Evolutionary conservation across 2,888 invertebrate genomes (phyloP), one percentile per base, ranked within the genome.

Genomic region (Cataglyphis altisquamis): DNA sequence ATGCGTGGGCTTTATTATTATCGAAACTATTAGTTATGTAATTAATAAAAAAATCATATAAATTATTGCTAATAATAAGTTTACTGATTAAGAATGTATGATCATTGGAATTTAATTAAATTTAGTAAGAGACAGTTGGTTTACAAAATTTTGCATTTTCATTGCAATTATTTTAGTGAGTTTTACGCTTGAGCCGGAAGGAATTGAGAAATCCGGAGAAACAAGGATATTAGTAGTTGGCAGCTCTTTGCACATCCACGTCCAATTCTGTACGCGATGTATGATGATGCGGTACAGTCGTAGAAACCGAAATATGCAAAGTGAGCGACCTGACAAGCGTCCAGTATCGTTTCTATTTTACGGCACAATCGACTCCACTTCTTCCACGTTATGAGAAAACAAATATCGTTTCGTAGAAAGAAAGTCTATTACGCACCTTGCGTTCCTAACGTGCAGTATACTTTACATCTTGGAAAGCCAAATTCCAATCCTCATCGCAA

Each of bases 401-500:
- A 75, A 66, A 66, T 77, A 15, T 52, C 39, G 52, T 39, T 77
- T 77, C 67, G 52, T 66, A 55, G 77, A 77, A 77, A 67, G 77
- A 77, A 77, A 67, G 77, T 25, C 39, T 48, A 25, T 36, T 74
- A 32, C 15, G 45, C 48, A 36, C 36, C 63, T n/a, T 4, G 32
- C 75, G 66, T 21, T 36, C 18, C 18, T 12, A 48, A 36, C 41
- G 25, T 55, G 67, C 52, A 6, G 29, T 66, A 55, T 77, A 67
- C 39, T 77, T 39, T 36, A n/a, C 39, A 8, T 1, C 55, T 55
- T 52, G n/a, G 52, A 52, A 77, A 67, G 0, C 21, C 21, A 21
- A 75, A 66, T 63, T 63, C 64, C 36, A 25, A 5, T 36, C 21
- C 4, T 9, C 10, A 10, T 64, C 25, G 66, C 52, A 10, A 75